phyloP scores from a whole-genome alignment of 2,113 vertebrate species.

The Mohoua ochrocephala region DNA sequence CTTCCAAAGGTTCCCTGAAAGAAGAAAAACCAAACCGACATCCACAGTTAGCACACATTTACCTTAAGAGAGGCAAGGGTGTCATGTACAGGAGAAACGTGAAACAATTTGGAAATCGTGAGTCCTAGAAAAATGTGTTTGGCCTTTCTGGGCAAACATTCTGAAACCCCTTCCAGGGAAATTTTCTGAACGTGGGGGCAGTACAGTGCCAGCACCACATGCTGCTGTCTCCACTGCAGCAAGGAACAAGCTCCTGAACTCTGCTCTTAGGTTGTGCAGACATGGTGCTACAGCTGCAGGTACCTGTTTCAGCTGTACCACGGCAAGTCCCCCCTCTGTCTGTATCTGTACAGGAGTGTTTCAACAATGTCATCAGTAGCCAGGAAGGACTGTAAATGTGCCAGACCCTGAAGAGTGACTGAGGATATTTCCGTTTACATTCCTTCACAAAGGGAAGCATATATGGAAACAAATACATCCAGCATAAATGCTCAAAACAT shows the following conservation, averaged over 20 bases:
- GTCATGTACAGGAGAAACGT: not conserved
- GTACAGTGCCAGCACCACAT: not conserved
- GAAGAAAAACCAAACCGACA: not conserved
- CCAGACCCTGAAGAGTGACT: not conserved
- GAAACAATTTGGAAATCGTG: not conserved
- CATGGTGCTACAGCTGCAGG: not conserved
- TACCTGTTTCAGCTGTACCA: not conserved
- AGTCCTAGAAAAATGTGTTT: not conserved
- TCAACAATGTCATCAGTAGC: not conserved
- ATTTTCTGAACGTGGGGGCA: not conserved
- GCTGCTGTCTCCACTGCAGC: not conserved
- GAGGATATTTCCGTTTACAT: not conserved
- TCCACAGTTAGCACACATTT: not conserved
- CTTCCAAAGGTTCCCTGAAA: constrained; percentile 90
- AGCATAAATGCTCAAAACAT: not conserved
- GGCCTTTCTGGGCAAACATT: not conserved
- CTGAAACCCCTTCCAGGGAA: not conserved
- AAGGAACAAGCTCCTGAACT: not conserved
- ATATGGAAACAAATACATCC: not conserved
- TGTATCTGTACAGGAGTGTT: not conserved
- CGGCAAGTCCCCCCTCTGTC: not conserved
- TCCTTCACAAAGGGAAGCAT: not conserved
- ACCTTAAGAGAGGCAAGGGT: not conserved
- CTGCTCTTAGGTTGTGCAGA: not conserved
- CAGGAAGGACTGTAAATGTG: not conserved